Conservation (phyloP, 2,888 invertebrate genomes). For the Lottia gigantea region DNA sequence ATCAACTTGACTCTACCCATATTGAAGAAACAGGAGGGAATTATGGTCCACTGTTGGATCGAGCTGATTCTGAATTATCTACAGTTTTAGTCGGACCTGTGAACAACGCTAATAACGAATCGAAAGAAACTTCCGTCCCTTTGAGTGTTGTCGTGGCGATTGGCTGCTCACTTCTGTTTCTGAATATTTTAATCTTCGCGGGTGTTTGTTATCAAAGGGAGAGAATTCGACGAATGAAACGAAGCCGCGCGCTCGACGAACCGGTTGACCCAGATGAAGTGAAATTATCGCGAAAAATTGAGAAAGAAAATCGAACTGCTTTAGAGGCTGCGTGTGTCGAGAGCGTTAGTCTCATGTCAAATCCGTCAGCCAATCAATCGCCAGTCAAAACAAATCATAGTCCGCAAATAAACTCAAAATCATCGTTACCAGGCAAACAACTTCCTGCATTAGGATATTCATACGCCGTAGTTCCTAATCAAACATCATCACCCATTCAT, state of each 20-base stretch:
- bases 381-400: constrained; percentile 15
- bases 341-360: constrained; percentile 31
- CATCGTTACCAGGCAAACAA: constrained; percentile 15
- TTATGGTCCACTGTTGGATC: not conserved
- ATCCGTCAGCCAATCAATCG: constrained; percentile 17
- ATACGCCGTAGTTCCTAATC: constrained; percentile 55
- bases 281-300: constrained; percentile 30
- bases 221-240: constrained; percentile 52
- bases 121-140: constrained; percentile 43
- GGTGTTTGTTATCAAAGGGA: constrained; percentile 88
- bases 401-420: constrained; percentile 19
- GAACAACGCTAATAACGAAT: not conserved
- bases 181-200: constrained; percentile 93
- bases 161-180: constrained; percentile 89
- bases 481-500: constrained; percentile 57
- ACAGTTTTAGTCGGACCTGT: not conserved
- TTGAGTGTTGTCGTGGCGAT: constrained; percentile 80
- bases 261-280: constrained; percentile 31
- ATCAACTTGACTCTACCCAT: constrained; percentile 6
- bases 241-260: constrained; percentile 28
- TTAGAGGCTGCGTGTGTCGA: constrained; percentile 25
- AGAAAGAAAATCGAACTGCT: constrained; percentile 26
- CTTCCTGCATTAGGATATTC: constrained; percentile 38
- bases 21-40: constrained; percentile 15
- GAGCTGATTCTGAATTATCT: not conserved